These are phyloP conservation scores for Triops cancriformis DNA, from an alignment of 1,140 invertebrate species.

Conservation along the genomic window DNA sequence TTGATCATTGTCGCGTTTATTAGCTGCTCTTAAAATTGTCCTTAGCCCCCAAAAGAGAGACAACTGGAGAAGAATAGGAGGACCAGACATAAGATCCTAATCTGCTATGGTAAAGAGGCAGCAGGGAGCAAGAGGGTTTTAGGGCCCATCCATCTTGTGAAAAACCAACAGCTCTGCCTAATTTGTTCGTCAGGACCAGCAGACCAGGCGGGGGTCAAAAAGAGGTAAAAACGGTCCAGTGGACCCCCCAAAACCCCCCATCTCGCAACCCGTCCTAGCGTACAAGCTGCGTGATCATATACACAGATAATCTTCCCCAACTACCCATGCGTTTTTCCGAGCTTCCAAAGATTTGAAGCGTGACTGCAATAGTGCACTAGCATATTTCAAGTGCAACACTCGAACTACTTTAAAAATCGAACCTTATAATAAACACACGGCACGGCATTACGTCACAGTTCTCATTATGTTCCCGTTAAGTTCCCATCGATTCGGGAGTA, in stretches of 20 bases:
- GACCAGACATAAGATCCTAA: slow-evolving; percentile 6
- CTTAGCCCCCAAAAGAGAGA: not conserved
- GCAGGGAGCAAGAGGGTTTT: slow-evolving; percentile 12
- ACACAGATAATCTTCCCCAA: not conserved
- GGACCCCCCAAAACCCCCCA: not conserved
- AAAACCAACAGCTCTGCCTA: slow-evolving; percentile 10
- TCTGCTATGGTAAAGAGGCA: slow-evolving; percentile 6
- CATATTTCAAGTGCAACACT: no score
- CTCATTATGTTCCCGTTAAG: no score
- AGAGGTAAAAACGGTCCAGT: slow-evolving; percentile 6
- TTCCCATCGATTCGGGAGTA: no score
- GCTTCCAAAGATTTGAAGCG: not conserved
- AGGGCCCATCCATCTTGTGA: slow-evolving; percentile 12
- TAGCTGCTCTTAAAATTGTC: not conserved
- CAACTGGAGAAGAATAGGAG: not conserved
- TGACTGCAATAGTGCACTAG: no score
- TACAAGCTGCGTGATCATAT: slow-evolving; percentile 9
- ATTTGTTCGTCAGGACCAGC: slow-evolving; percentile 12
- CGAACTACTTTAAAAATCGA: no score
- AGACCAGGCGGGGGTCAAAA: slow-evolving; percentile 6
- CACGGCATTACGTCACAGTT: no score
- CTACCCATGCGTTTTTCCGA: not conserved
- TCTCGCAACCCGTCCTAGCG: not conserved
- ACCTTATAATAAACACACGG: no score
- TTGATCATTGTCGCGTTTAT: slow-evolving; percentile 10